These are phyloP conservation scores for Hybos culiciformis DNA, from an alignment of 2,888 invertebrate genomes.

Conservation along the genomic window DNA sequence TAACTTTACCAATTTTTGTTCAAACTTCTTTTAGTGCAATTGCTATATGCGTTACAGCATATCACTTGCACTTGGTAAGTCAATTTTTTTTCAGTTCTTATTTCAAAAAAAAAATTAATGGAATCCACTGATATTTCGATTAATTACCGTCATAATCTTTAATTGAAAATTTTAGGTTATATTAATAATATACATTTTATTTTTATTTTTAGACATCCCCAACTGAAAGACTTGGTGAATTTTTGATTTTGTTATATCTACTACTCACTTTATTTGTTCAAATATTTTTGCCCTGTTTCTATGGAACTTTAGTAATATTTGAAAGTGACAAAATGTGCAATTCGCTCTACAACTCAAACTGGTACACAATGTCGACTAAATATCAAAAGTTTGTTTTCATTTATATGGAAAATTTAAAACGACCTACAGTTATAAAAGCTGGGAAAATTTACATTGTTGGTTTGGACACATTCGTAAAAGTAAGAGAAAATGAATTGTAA, in stretches of 20 bases:
- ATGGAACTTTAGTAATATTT: slow-evolving; percentile 24
- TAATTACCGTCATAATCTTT: too few relatives aligned
- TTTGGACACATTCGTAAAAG: slow-evolving; percentile 26
- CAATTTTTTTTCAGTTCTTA: too few relatives aligned
- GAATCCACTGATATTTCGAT: background rate
- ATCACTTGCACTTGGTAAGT: slow-evolving; percentile 4
- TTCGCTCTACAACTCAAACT: slow-evolving; percentile 23
- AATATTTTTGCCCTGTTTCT: slow-evolving; percentile 28
- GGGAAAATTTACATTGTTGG: slow-evolving; percentile 26
- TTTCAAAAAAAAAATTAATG: background rate
- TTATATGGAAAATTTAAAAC: slow-evolving; percentile 26
- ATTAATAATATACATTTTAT: background rate
- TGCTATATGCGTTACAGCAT: slow-evolving; percentile 6
- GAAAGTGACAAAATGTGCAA: slow-evolving; percentile 19
- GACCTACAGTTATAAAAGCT: slow-evolving; percentile 21
- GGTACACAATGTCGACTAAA: slow-evolving; percentile 19
- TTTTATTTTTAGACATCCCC: slow-evolving; percentile 6
- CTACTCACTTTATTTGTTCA: slow-evolving; percentile 20
- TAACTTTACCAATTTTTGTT: background rate
- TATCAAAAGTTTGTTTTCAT: slow-evolving; percentile 21
- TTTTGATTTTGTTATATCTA: slow-evolving; percentile 2
- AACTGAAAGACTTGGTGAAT: background rate
- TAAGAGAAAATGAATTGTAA: slow-evolving; percentile 7
- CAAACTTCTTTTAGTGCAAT: slow-evolving; percentile 6
- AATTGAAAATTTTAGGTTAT: background rate